These are phyloP conservation scores for Antedon mediterranea DNA, from an alignment of 53 echinoderm and acorn worm genomes.

Conservation along the genomic window DNA sequence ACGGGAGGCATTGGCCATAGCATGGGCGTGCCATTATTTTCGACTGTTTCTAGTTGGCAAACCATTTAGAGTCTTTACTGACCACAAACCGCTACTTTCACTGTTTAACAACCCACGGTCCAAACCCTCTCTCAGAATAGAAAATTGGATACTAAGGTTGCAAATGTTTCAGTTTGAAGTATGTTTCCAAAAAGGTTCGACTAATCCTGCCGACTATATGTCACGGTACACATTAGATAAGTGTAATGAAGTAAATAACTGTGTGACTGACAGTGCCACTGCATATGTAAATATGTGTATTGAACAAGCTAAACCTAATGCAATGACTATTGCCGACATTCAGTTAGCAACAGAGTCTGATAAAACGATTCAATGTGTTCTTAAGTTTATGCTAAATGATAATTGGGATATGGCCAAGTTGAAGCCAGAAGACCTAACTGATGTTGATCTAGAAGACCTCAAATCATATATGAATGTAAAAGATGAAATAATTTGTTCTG, in stretches of 20 bases:
- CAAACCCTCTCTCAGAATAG: slow-evolving; percentile 38
- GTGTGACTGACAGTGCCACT: slow-evolving; percentile 23
- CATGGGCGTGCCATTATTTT: slow-evolving; percentile 31
- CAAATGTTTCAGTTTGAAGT: slow-evolving; percentile 32
- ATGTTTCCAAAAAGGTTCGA: slow-evolving; percentile 21
- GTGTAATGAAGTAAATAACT: slow-evolving; percentile 14
- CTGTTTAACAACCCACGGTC: slow-evolving; percentile 33
- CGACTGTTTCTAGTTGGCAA: slow-evolving; percentile 34
- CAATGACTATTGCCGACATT: slow-evolving; percentile 4
- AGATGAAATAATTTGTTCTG: neutral
- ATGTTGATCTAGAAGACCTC: neutral
- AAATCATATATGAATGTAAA: neutral
- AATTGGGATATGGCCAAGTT: no score
- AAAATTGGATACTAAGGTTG: slow-evolving; percentile 36
- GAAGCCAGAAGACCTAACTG: no score
- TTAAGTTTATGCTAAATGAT: neutral
- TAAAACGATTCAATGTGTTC: slow-evolving; percentile 20
- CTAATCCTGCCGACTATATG: slow-evolving; percentile 48
- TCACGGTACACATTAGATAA: slow-evolving; percentile 28
- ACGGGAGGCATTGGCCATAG: slow-evolving; percentile 35
- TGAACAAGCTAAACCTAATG: neutral
- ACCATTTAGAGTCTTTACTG: slow-evolving; percentile 19
- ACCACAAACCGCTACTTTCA: slow-evolving; percentile 35
- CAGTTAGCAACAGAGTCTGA: slow-evolving; percentile 15
- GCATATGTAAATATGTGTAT: neutral